Base-by-base conservation (phyloP, 2,888 invertebrate genomes). In the Nomada fucata region DNA sequence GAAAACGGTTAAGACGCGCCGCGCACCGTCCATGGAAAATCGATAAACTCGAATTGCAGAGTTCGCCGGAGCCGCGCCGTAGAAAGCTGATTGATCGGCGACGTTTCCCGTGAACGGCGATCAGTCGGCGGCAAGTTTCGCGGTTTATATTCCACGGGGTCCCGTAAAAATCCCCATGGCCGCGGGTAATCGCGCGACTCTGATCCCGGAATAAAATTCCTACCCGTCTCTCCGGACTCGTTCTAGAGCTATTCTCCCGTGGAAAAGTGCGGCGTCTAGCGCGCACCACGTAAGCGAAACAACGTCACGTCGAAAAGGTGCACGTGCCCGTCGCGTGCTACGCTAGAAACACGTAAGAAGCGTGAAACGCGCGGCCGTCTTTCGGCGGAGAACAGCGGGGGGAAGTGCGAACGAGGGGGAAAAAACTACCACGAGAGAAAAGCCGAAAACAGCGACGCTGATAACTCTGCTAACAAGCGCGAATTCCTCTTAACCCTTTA, bases 201-300 rank as follows among this genome's bases (percentile, higher is more conserved):
- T 76, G 76, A 80, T 72, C 72, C 61, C 20, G 63, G 60, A 79
- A 79, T 76, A 71, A 79, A 79, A 76, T 79, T 79, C 67, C 67
- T 42, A 18, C n/a, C 61, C 67, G 29, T 69, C 57, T 59, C 3
- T n/a, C 36, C 36, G 42, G 60, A 11, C 20, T 9, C 59, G 59
- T 18, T 36, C 29, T 11, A 53, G 64, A 60, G 55, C 57, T 59
- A 53, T 52, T 70, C 70, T 60, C 18, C 29, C n/a, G 44, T 18
- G 60, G 53, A 47, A 69, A 61, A 72, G 57, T 13, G 60, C 13
- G 15, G 53, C 60, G 20, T 64, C 47, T 11, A 29, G 18, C 36
- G 26, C 5, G 7, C 26, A 26, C 57, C n/a, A 44, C 65, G 50
- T 79, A 74, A 64, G 74, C 68, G 68, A 79, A 79, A 79, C 74